phyloP scores from a whole-genome alignment of 37 sponge, comb jelly and placozoan species.

The Ianthella basta region DNA sequence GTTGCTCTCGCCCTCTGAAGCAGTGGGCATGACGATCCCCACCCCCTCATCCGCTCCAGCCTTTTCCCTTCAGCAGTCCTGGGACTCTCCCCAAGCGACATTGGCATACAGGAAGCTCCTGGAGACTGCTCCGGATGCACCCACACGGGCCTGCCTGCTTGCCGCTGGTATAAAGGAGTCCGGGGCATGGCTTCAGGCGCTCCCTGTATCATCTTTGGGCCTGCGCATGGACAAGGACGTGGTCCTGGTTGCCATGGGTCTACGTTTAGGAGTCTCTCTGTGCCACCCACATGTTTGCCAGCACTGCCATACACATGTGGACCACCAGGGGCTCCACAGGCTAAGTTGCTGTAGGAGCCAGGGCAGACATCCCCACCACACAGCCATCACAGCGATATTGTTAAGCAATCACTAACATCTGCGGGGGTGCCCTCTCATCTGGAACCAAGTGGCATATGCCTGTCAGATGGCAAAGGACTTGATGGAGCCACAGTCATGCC shows the following conservation, averaged over 20 bases:
- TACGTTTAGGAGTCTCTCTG: slow-evolving; percentile 27
- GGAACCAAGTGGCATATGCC: slow-evolving; percentile 23
- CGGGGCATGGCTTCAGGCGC: slow-evolving; percentile 25
- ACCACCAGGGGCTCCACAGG: slow-evolving; percentile 11
- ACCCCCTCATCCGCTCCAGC: background rate
- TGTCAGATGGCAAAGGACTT: slow-evolving; percentile 30
- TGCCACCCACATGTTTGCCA: slow-evolving; percentile 43
- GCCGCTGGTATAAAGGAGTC: slow-evolving; percentile 24
- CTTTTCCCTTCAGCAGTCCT: slow-evolving; percentile 1
- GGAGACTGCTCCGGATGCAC: background rate
- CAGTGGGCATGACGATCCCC: background rate
- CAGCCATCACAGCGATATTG: slow-evolving; percentile 37
- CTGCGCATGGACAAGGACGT: slow-evolving; percentile 8
- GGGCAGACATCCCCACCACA: slow-evolving; percentile 28
- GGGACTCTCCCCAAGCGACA: background rate
- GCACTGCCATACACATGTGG: slow-evolving; percentile 32
- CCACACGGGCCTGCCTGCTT: slow-evolving; percentile 9
- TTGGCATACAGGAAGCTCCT: background rate
- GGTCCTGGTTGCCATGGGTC: slow-evolving; percentile 36
- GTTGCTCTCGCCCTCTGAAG: slow-evolving; percentile 25
- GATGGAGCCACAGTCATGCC: slow-evolving; percentile 41
- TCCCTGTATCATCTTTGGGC: slow-evolving; percentile 34
- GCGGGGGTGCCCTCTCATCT: slow-evolving; percentile 31
- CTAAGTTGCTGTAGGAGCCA: slow-evolving; percentile 21
- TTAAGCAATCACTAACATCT: slow-evolving; percentile 29